phyloP scores from a whole-genome alignment of 1,140 invertebrate species.

The Alviniconcha marisindica region DNA sequence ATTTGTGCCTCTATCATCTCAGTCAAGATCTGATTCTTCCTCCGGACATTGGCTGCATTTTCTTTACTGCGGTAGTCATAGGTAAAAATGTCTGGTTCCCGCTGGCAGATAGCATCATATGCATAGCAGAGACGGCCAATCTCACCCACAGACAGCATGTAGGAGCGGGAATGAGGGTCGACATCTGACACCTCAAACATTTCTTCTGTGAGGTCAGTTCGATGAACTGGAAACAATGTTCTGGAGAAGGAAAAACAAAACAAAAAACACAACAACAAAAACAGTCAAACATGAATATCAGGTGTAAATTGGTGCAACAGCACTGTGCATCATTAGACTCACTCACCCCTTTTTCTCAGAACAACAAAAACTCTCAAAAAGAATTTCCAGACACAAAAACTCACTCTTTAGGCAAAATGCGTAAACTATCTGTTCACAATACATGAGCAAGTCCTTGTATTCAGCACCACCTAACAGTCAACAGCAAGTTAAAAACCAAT shows the following conservation, averaged over 20 bases:
- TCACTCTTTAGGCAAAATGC: no score
- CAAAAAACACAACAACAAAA: no score
- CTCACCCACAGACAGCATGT: slow-evolving; percentile 82
- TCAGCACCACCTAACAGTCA: no score
- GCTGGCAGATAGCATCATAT: slow-evolving; percentile 84
- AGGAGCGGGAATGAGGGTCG: slow-evolving; percentile 82
- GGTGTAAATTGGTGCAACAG: no score
- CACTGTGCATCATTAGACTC: no score
- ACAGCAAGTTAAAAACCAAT: no score
- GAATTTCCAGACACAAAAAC: no score
- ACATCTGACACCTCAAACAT: slow-evolving; percentile 87
- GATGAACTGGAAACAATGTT: slow-evolving; percentile 86
- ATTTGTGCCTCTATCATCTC: slow-evolving; percentile 36
- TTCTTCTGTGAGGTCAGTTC: slow-evolving; percentile 82
- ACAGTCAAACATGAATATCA: no score
- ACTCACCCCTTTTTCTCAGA: no score
- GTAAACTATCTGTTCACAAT: no score
- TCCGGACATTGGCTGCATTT: slow-evolving; percentile 32
- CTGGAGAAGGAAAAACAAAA: slow-evolving; percentile 48
- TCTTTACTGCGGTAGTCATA: slow-evolving; percentile 79
- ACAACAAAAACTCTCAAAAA: no score
- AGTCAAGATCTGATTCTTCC: slow-evolving; percentile 26
- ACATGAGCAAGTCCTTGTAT: no score
- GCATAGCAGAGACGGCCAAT: slow-evolving; percentile 86
- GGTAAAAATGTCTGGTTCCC: slow-evolving; percentile 82